A percentile compares a stretch with the other conserved stretches of the same genome.
These are phyloP conservation scores for Thera obeliscata DNA, from an alignment of 2,888 invertebrate genomes.

Conservation along the genomic window DNA sequence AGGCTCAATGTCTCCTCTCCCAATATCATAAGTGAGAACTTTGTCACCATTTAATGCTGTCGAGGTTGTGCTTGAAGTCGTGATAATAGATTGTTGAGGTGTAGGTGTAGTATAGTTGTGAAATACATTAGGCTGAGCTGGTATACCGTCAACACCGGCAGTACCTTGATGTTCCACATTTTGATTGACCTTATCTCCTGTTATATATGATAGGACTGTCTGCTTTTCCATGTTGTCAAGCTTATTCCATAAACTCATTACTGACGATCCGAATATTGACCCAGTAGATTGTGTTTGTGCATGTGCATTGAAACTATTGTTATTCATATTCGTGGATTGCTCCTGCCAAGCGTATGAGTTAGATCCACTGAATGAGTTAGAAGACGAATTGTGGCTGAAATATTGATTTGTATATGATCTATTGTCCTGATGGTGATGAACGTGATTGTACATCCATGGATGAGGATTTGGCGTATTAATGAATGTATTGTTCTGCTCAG, in stretches of 20 bases:
- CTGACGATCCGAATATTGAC: constrained; percentile 27
- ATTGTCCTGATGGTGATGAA: constrained; percentile 18
- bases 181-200: constrained; percentile 3
- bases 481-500: constrained; percentile 8
- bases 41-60: constrained; percentile 21
- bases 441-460: constrained; percentile 35
- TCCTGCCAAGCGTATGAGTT: constrained; percentile 29
- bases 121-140: constrained; percentile 11
- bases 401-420: constrained; percentile 17
- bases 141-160: constrained; percentile 9
- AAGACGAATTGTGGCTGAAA: constrained; percentile 24
- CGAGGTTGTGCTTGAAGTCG: constrained; percentile 14
- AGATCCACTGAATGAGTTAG: constrained; percentile 24
- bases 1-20: constrained; percentile 53
- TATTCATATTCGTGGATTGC: constrained; percentile 27
- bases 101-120: constrained; percentile 9
- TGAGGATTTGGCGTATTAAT: constrained; percentile 22
- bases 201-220: constrained; percentile 29
- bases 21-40: constrained; percentile 41
- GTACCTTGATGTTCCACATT: constrained; percentile 10
- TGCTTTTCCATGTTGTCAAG: constrained; percentile 47
- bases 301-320: constrained; percentile 18
- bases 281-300: constrained; percentile 13
- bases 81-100: not conserved
- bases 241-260: constrained; percentile 51